A percentile compares a stretch with the other conserved stretches of the same genome.
Evolutionary conservation across 2,888 invertebrate genomes (phyloP).

Genomic region (Pocota personata): DNA sequence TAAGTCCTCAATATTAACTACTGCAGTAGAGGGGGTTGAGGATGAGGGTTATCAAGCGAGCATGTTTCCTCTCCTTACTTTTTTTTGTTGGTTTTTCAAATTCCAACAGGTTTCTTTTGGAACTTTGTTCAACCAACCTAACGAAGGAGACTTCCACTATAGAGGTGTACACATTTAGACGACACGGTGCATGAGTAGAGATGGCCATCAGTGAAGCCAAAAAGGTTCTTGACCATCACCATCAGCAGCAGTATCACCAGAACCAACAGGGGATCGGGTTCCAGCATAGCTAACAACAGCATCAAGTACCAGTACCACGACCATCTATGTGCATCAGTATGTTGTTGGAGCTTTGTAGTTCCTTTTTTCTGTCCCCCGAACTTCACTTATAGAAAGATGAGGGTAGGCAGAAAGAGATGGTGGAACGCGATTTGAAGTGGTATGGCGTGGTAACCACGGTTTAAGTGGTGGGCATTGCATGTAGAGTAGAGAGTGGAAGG

Average conservation of each 20-base stretch:
- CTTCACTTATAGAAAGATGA: neutral
- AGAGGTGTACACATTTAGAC: slow-evolving; percentile 38
- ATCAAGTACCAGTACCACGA: slow-evolving; percentile 37
- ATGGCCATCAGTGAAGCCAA: slow-evolving; percentile 71
- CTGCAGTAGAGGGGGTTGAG: slow-evolving; percentile 18
- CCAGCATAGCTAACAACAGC: slow-evolving; percentile 44
- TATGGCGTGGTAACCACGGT: slow-evolving; percentile 50
- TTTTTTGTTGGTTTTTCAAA: slow-evolving; percentile 50
- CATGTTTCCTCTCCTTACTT: slow-evolving; percentile 55
- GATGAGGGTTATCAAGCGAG: slow-evolving; percentile 9
- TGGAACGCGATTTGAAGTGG: slow-evolving; percentile 48
- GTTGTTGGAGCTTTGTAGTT: slow-evolving; percentile 32
- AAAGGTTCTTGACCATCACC: slow-evolving; percentile 74
- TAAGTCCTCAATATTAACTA: slow-evolving; percentile 68
- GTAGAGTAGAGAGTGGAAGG: neutral
- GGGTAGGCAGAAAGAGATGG: slow-evolving; percentile 12
- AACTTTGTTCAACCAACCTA: slow-evolving; percentile 45
- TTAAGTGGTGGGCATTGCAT: slow-evolving; percentile 42
- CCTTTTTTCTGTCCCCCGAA: neutral
- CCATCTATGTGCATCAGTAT: slow-evolving; percentile 50
- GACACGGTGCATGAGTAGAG: slow-evolving; percentile 63
- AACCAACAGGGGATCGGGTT: neutral
- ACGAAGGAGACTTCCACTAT: slow-evolving; percentile 51
- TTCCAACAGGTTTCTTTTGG: slow-evolving; percentile 72
- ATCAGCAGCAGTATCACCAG: slow-evolving; percentile 13